A percentile compares a stretch with the other conserved stretches of the same genome.
phyloP scores from a whole-genome alignment of 2,888 invertebrate genomes.

The Sinhomidia bicolor region DNA sequence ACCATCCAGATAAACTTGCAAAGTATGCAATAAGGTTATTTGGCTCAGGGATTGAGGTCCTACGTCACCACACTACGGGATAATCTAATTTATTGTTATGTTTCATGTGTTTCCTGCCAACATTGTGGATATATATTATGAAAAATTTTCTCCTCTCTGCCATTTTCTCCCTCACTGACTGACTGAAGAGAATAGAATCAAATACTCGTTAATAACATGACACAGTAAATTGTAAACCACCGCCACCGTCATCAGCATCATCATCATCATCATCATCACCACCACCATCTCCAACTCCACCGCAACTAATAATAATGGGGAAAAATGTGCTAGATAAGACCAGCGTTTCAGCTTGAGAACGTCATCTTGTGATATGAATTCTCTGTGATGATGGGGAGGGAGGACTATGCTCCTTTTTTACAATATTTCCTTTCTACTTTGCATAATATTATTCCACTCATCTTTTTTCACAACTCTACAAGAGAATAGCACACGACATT shows the following conservation, averaged over 20 bases:
- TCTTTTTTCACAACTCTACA: no score
- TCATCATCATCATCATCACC: no score
- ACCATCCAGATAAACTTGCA: constrained; percentile 48
- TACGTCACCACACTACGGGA: constrained; percentile 57
- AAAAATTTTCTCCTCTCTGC: constrained; percentile 32
- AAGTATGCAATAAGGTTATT: constrained; percentile 49
- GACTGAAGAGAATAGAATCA: constrained; percentile 49
- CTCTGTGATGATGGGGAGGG: not conserved
- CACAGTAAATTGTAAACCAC: constrained; percentile 26
- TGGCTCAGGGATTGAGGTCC: constrained; percentile 67
- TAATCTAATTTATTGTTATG: constrained; percentile 66
- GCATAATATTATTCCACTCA: not conserved
- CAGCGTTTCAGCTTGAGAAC: constrained; percentile 4
- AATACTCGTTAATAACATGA: constrained; percentile 34
- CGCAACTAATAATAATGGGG: constrained; percentile 30
- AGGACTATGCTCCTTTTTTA: no score
- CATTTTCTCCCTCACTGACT: constrained; percentile 36
- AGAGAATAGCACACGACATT: not conserved
- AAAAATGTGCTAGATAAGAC: constrained; percentile 40
- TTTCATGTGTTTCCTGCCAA: constrained; percentile 59
- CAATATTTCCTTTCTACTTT: not conserved
- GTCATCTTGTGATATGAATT: not conserved
- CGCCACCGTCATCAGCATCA: not conserved
- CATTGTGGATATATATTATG: constrained; percentile 39
- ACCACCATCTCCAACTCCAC: no score